Conservation (phyloP, 2,888 invertebrate species). For the Amiota mariae region DNA sequence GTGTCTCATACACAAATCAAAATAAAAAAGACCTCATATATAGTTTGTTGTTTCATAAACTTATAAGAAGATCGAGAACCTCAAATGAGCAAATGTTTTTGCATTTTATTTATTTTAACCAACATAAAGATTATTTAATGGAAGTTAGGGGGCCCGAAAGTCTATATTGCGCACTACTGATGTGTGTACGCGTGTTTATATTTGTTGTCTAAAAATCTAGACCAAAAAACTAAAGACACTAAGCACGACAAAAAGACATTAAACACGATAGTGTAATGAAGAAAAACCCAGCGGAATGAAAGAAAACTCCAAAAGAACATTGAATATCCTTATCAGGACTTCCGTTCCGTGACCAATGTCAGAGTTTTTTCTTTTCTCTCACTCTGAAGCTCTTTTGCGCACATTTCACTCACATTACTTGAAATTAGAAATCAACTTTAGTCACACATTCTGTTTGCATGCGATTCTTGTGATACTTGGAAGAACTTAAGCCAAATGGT, state of each 20-base stretch:
- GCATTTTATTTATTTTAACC: too few relatives aligned
- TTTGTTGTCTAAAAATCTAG: slow-evolving; percentile 1
- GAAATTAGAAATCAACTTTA: slow-evolving; percentile 26
- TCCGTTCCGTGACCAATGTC: slow-evolving; percentile 74
- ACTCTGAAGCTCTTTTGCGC: background rate
- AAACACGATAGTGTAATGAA: slow-evolving; percentile 71
- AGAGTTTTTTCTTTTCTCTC: slow-evolving; percentile 36
- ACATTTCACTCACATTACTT: slow-evolving; percentile 1
- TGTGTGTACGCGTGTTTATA: background rate
- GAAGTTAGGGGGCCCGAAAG: too few relatives aligned
- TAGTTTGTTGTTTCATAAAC: too few relatives aligned
- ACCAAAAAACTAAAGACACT: slow-evolving; percentile 62
- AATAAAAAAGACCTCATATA: too few relatives aligned
- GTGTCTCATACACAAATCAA: too few relatives aligned
- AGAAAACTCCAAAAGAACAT: slow-evolving; percentile 50
- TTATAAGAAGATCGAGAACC: too few relatives aligned
- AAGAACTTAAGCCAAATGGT: slow-evolving; percentile 55
- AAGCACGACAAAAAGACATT: slow-evolving; percentile 73
- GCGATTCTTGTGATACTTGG: slow-evolving; percentile 58
- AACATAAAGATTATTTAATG: too few relatives aligned
- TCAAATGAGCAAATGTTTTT: too few relatives aligned
- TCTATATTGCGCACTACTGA: too few relatives aligned
- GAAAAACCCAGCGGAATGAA: slow-evolving; percentile 36
- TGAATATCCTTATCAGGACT: slow-evolving; percentile 73
- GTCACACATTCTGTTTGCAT: slow-evolving; percentile 41